Percentiles rank a stretch among this genome's conserved stretches.
Conservation (phyloP, 2,113 vertebrate species). For the Agelaius phoeniceus region DNA sequence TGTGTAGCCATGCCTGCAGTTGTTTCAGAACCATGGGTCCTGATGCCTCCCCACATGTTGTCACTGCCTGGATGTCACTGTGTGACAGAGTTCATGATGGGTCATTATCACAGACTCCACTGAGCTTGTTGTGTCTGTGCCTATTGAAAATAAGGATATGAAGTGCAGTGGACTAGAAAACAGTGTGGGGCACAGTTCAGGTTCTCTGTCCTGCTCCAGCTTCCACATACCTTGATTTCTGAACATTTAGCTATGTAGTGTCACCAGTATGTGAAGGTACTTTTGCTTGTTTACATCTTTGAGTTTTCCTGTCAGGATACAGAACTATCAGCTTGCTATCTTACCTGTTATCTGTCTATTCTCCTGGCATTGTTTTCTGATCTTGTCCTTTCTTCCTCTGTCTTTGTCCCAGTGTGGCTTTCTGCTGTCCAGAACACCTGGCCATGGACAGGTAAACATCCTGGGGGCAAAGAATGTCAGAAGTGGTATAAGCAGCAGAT, state of each 20-base stretch:
- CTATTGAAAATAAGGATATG: background rate
- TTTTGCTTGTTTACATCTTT: background rate
- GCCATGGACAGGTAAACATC: constrained; percentile 56
- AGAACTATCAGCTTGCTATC: background rate
- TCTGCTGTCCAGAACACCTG: constrained; percentile 55
- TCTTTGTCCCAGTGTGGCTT: constrained; percentile 42
- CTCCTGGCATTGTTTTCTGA: constrained; percentile 1
- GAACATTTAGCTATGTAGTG: background rate
- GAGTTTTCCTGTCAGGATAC: background rate
- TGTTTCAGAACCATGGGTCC: rapidly evolving
- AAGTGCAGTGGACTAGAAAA: background rate
- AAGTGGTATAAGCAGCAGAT: background rate
- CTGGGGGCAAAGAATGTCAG: background rate
- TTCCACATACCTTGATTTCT: background rate
- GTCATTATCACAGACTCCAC: background rate
- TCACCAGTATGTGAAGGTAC: background rate
- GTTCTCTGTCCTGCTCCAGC: background rate
- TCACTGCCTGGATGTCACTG: background rate
- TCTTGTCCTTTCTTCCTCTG: constrained; percentile 43
- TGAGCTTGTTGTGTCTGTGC: background rate
- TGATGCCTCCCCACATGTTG: background rate
- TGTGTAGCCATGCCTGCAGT: background rate
- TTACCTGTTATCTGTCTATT: background rate
- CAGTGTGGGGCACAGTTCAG: background rate
- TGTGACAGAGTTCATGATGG: background rate